phyloP scores from a whole-genome alignment of 37 sponge, comb jelly and placozoan genomes.

The Beroe ovata region DNA sequence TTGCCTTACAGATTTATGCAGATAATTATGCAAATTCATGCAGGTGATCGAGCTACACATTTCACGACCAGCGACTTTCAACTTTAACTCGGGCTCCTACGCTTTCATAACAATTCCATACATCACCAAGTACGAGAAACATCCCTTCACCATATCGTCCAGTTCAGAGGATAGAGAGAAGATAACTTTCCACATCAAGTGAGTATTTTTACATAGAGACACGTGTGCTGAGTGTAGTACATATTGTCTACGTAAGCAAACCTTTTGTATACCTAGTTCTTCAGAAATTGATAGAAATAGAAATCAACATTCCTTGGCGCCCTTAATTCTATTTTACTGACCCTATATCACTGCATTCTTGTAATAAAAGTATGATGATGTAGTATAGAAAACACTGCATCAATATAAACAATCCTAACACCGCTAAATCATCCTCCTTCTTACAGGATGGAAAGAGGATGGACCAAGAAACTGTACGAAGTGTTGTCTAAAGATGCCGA shows the following conservation, averaged over 20 bases:
- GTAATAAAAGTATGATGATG: too few relatives aligned
- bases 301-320: too few relatives aligned
- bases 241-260: too few relatives aligned
- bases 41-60: slow-evolving; percentile 63
- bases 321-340: too few relatives aligned
- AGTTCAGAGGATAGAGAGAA: slow-evolving; percentile 49
- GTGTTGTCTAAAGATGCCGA: background rate
- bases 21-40: background rate
- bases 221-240: too few relatives aligned
- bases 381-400: too few relatives aligned
- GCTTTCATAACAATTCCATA: slow-evolving; percentile 32
- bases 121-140: slow-evolving; percentile 31
- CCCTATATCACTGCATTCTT: too few relatives aligned
- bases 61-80: slow-evolving; percentile 14
- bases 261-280: too few relatives aligned
- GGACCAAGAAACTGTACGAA: slow-evolving; percentile 44
- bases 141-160: slow-evolving; percentile 67
- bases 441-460: slow-evolving; percentile 41
- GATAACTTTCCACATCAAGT: slow-evolving; percentile 64
- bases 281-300: too few relatives aligned
- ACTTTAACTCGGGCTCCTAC: slow-evolving; percentile 49
- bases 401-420: too few relatives aligned
- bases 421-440: too few relatives aligned
- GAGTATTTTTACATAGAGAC: too few relatives aligned
- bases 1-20: background rate